Percentiles rank a stretch among this genome's conserved stretches.
Conservation (phyloP, 2,888 invertebrate genomes). For the Cordilura impudica region DNA sequence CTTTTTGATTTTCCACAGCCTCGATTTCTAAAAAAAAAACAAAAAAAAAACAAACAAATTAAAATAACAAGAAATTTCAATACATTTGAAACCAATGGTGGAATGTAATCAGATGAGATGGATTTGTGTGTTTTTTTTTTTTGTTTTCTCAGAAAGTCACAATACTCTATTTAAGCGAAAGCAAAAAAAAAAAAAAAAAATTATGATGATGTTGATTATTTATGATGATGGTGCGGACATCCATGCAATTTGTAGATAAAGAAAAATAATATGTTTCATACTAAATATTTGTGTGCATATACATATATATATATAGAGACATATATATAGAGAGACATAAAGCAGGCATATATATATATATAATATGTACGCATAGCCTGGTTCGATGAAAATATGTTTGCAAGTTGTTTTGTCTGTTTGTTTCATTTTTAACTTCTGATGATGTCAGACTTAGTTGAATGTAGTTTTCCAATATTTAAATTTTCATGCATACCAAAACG, state of each 20-base stretch:
- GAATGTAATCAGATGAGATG: no score
- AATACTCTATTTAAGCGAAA: no score
- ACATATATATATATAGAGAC: background rate
- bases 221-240: background rate
- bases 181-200: background rate
- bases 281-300: background rate
- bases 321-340: background rate
- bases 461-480: constrained; percentile 43
- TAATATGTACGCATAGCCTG: background rate
- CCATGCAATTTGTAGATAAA: background rate
- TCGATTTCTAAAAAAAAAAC: constrained; percentile 42
- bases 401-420: constrained; percentile 1
- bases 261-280: background rate
- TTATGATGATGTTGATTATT: background rate
- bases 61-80: no score
- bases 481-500: constrained; percentile 30
- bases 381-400: no score
- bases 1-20: constrained; percentile 39
- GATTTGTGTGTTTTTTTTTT: no score
- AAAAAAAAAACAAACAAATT: background rate
- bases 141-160: no score
- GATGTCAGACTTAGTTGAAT: constrained; percentile 56
- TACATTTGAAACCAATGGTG: no score
- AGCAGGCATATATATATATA: background rate
- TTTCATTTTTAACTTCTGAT: constrained; percentile 41